Base-by-base conservation (phyloP, 2,113 vertebrate species). In the Cynoglossus semilaevis region DNA sequence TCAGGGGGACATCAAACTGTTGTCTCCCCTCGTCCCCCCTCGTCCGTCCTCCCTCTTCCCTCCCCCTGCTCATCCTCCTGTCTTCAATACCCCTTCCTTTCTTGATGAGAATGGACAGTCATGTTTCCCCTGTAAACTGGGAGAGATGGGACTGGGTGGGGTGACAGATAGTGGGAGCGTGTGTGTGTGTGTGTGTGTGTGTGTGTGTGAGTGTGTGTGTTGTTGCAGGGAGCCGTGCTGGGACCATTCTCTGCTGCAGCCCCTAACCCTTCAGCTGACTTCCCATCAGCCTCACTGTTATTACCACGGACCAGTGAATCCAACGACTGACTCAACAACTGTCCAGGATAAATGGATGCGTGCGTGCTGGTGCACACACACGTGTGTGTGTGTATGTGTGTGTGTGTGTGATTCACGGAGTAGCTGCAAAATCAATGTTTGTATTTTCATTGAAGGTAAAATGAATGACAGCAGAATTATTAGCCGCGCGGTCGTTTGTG, bases 281-380 rank as follows among this genome's bases (percentile, higher is more conserved):
- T 70, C 75, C 70, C 72, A 84, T 82, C 79, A 69, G 52, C 51
- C 74, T 49, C 53, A 46, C 72, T 76, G 74, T 80, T 75, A 85
- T 87, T 85, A 87, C 76, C 77, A 74, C 15, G 41, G 80, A 80
- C 77, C 68, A 76, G 50, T 54, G 48, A 66, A 59, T 72, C 58
- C 73, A 63, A 66, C 63, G 58, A 65, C 76, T 72, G 56, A 73
- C 80, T 79, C 61, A 69, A 85, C 85, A 77, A 79, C 72, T 75
- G 70, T 71, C 47, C 63, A 50, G 42, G 13, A 63, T 64, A 34
- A 55, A 57, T 22, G 69, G 41, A 53, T 66, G 43, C 15, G 12
- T 73, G 63, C 47, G 45, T 55, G 42, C 8, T 15, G 16, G 35
- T 17, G 49, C 46, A 52, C 45, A 51, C 48, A 36, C 51, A 51